Conservation (phyloP, 2,113 vertebrate genomes). For the Trachemys scripta region DNA sequence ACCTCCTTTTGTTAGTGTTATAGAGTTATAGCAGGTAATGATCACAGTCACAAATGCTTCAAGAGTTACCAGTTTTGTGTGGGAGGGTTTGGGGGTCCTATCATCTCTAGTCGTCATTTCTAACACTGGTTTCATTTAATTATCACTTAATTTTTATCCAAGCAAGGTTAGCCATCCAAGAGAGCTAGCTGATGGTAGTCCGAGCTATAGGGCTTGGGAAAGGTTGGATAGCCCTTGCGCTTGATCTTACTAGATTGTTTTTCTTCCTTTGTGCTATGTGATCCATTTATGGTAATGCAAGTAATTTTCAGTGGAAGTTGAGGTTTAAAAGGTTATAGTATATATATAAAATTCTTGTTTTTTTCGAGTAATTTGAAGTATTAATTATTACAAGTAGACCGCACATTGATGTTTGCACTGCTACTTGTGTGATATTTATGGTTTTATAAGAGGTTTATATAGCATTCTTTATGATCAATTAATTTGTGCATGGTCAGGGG, state of each 20-base stretch:
- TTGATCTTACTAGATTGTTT: background rate
- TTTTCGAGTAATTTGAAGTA: background rate
- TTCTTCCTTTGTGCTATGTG: background rate
- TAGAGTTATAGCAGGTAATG: conserved; percentile 53
- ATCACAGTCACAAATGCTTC: conserved; percentile 29
- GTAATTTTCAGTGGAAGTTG: conserved; percentile 14
- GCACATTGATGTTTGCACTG: background rate
- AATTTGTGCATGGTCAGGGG: background rate
- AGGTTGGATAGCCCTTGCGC: background rate
- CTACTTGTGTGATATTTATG: conserved; percentile 2
- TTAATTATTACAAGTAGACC: background rate
- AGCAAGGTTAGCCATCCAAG: conserved; percentile 37
- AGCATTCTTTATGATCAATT: background rate
- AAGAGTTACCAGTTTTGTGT: conserved; percentile 33
- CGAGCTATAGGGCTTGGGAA: background rate
- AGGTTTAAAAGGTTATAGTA: background rate
- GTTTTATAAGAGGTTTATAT: background rate
- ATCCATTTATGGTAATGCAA: background rate
- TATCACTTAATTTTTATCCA: conserved; percentile 38
- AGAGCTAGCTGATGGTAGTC: conserved; percentile 7
- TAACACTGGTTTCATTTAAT: conserved; percentile 54
- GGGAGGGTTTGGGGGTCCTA: conserved; percentile 45
- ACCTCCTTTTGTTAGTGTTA: conserved; percentile 64
- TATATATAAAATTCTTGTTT: background rate
- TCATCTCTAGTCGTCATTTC: conserved; percentile 52